These are phyloP conservation scores for Papilio elwesi DNA, from an alignment of 2,888 invertebrate genomes.

Conservation along the genomic window DNA sequence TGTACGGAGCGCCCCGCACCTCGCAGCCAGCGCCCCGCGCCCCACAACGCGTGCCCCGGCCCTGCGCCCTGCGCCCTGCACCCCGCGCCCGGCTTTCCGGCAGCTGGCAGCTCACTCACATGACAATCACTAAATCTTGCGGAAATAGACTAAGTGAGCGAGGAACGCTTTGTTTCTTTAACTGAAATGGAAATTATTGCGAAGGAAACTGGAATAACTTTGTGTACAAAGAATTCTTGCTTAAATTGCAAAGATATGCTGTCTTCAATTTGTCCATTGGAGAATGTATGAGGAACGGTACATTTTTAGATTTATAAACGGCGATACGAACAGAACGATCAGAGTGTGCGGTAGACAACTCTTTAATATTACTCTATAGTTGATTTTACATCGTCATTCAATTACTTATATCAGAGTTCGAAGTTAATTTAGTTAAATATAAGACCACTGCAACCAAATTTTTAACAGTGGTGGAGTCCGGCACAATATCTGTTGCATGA, in stretches of 20 bases:
- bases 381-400: no score
- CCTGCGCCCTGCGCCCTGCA: not conserved
- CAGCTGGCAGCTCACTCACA: not conserved
- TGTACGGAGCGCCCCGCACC: not conserved
- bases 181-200: slow-evolving; percentile 10
- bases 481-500: no score
- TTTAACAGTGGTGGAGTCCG: no score
- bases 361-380: no score
- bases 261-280: not conserved
- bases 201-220: not conserved
- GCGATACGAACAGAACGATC: no score
- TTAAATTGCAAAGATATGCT: not conserved
- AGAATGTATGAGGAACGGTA: no score
- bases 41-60: no score
- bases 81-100: not conserved
- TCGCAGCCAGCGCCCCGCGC: not conserved
- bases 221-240: not conserved
- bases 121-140: slow-evolving; percentile 14
- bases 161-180: slow-evolving; percentile 19
- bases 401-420: no score
- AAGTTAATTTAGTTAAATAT: no score
- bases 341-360: no score
- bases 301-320: no score
- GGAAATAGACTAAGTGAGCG: slow-evolving; percentile 10
- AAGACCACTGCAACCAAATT: no score